Percentiles rank a stretch among this genome's conserved stretches.
These are phyloP conservation scores for Riparia riparia DNA, from an alignment of 2,113 vertebrate genomes.

Conservation along the genomic window DNA sequence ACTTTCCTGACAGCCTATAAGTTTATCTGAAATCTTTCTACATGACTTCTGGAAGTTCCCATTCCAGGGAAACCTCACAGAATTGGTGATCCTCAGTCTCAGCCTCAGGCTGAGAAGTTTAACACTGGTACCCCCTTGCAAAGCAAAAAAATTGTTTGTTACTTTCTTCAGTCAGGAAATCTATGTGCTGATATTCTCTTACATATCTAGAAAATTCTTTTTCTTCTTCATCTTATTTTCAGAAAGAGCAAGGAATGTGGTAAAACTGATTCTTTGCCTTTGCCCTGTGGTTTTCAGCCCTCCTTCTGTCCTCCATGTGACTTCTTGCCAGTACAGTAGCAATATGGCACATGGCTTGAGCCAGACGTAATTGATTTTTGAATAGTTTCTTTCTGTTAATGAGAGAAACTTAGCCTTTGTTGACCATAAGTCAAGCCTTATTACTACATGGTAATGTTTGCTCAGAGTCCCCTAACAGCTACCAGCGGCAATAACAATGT, in stretches of 20 bases:
- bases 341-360: neutral
- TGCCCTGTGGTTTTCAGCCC: neutral
- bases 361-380: neutral
- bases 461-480: neutral
- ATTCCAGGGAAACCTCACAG: neutral
- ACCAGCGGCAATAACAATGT: neutral
- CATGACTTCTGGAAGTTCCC: neutral
- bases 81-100: neutral
- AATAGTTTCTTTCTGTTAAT: neutral
- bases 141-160: neutral
- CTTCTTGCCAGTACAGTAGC: neutral
- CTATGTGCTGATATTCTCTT: neutral
- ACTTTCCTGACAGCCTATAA: neutral
- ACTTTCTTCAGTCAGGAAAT: neutral
- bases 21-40: neutral
- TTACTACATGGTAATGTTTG: neutral
- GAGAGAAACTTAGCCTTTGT: neutral
- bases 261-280: neutral
- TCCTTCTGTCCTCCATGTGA: neutral
- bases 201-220: neutral
- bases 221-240: neutral
- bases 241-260: neutral
- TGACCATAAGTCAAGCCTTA: neutral
- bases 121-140: neutral
- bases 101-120: neutral